These are phyloP conservation scores for Neosilurus hyrtlii DNA, from an alignment of 2,797 vertebrate genomes.

Conservation along the genomic window DNA sequence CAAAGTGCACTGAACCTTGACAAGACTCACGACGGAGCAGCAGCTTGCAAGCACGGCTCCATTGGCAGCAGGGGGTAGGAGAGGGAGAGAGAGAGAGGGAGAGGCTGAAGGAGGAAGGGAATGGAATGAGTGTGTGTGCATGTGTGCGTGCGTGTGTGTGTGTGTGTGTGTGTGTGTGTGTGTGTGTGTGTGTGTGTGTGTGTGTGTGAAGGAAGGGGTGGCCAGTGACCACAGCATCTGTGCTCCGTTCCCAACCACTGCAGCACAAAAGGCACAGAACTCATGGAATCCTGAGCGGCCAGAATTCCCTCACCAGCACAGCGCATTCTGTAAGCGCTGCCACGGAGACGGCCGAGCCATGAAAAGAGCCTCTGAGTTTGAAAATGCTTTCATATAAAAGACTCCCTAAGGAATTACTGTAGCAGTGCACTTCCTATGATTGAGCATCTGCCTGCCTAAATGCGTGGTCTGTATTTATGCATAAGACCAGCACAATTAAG, in stretches of 20 bases:
- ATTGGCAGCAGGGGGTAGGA: constrained; percentile 48
- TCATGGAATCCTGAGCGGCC: constrained; percentile 58
- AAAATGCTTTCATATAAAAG: constrained; percentile 61
- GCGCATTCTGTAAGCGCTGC: constrained; percentile 67
- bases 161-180: constrained; percentile 8
- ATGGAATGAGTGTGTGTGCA: constrained; percentile 20
- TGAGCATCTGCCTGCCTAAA: constrained; percentile 18
- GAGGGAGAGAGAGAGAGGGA: constrained; percentile 42
- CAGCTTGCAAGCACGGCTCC: constrained; percentile 60
- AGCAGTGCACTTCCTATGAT: constrained; percentile 48
- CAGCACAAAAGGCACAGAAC: constrained; percentile 57
- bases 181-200: constrained; percentile 31
- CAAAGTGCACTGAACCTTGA: constrained; percentile 52
- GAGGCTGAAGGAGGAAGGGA: constrained; percentile 40
- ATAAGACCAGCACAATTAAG: constrained; percentile 46
- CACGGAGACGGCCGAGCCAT: constrained; percentile 60
- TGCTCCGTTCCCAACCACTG: constrained; percentile 55
- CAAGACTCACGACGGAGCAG: constrained; percentile 42
- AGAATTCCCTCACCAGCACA: constrained; percentile 64
- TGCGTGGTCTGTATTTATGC: constrained; percentile 16
- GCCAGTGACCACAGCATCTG: constrained; percentile 65
- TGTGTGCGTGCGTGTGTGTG: background rate
- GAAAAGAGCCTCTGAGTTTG: constrained; percentile 37
- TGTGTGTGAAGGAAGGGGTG: constrained; percentile 41
- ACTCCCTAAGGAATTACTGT: constrained; percentile 60